These are phyloP conservation scores for Megathymus violae DNA, from an alignment of 1,140 invertebrate species.

Conservation along the genomic window DNA sequence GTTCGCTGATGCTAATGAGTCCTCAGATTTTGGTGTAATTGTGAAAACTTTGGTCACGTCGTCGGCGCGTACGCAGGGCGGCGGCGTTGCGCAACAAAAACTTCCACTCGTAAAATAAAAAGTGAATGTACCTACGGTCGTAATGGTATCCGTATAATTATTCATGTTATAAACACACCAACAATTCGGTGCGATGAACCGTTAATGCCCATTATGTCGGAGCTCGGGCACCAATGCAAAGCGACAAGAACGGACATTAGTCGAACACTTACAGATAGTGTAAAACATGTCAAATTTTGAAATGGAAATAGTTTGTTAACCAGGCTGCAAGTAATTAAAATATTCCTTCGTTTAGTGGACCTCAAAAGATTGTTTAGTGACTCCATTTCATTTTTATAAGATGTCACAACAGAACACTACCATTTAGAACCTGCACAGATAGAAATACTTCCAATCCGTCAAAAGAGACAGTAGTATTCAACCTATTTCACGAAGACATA, in stretches of 20 bases:
- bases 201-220: constrained; percentile 29
- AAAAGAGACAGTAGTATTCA: too few species aligned
- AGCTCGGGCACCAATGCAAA: constrained; percentile 35
- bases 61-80: constrained; percentile 43
- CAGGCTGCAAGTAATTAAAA: too few species aligned
- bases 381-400: too few species aligned
- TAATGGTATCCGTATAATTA: constrained; percentile 62
- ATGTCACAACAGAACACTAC: too few species aligned
- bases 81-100: constrained; percentile 53
- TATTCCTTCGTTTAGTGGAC: too few species aligned
- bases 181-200: constrained; percentile 41
- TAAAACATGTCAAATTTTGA: too few species aligned
- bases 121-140: constrained; percentile 70
- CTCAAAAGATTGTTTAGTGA: too few species aligned
- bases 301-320: too few species aligned
- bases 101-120: constrained; percentile 72
- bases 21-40: constrained; percentile 12
- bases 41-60: constrained; percentile 42
- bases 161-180: constrained; percentile 53
- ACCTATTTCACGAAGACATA: too few species aligned
- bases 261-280: too few species aligned
- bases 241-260: background rate
- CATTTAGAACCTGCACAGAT: too few species aligned
- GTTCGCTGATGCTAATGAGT: constrained; percentile 7
- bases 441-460: too few species aligned